These are phyloP conservation scores for Falco cherrug DNA, from an alignment of 2,797 vertebrate species.

Conservation along the genomic window DNA sequence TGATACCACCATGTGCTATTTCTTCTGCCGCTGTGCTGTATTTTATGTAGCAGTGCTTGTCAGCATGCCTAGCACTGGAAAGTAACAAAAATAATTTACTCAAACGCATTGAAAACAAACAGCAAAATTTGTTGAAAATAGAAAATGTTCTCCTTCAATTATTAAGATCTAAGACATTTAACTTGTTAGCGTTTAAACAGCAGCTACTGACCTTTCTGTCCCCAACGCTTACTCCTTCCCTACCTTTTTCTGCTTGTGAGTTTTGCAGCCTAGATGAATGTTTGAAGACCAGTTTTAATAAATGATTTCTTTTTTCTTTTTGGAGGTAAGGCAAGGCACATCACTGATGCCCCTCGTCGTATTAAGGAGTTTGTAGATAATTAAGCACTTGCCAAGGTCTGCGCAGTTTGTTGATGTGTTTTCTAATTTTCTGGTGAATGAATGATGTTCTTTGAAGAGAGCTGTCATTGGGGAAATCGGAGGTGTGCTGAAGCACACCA, in stretches of 20 bases:
- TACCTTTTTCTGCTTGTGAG: neutral
- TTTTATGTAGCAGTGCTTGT: neutral
- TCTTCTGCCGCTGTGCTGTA: neutral
- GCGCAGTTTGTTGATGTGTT: slow-evolving; percentile 58
- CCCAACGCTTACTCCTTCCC: neutral
- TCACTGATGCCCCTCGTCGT: neutral
- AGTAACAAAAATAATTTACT: neutral
- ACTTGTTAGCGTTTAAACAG: slow-evolving; percentile 44
- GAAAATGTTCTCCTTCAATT: slow-evolving; percentile 3
- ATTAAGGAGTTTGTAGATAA: slow-evolving; percentile 54
- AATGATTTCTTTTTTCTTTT: slow-evolving; percentile 28
- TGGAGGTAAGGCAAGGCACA: slow-evolving; percentile 13
- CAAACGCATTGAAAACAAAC: neutral
- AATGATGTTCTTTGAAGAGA: slow-evolving; percentile 65
- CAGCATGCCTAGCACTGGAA: neutral
- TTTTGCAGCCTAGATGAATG: slow-evolving; percentile 38
- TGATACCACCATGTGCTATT: neutral
- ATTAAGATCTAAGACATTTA: slow-evolving; percentile 2
- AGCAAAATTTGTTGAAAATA: neutral
- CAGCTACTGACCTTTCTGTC: slow-evolving; percentile 38
- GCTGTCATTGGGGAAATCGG: slow-evolving; percentile 74
- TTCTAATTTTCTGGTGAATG: slow-evolving; percentile 68
- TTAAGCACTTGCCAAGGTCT: slow-evolving; percentile 54
- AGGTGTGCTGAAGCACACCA: slow-evolving; percentile 51
- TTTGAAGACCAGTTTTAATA: slow-evolving; percentile 21